Evolutionary conservation across 2,888 invertebrate species (phyloP), one percentile per base, ranked within the genome.

Genomic region (Eustalomyia histrio): DNA sequence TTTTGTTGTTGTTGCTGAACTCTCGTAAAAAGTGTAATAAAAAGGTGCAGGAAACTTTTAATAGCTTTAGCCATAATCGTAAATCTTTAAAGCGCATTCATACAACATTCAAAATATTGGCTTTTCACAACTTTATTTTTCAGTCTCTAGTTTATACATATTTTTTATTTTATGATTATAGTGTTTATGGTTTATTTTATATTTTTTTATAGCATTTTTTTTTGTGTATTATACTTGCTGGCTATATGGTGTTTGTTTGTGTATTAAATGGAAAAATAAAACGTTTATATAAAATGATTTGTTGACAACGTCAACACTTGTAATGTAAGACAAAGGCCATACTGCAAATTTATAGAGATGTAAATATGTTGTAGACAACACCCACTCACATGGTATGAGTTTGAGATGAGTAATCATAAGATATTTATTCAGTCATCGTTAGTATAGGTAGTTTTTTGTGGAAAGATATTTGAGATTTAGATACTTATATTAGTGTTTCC

Each of bases 61-160:
- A 88, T 88, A 88, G 88, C 87, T 89, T 85, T 84, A 84, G 85
- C 87, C 87, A 88, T 88, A 88, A 88, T 88, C 88, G 88, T 88
- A 88, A 88, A 88, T 88, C 88, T 88, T 88, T 85, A 87, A 85
- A 85, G 87, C 87, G 86, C 83, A 82, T 81, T 73, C 79, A 79
- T 58, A 73, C 76, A 82, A 74, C 75, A 80, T 83, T 82, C 68
- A 80, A 78, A 81, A 81, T 74, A 75, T 83, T 82, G 79, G 69
- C 60, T 79, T 73, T 82, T 79, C 83, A 83, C 83, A 83, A 83
- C 82, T 83, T 80, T 67, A 83, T 83, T 82, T 14, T 47, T 57
- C 47, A 53, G 55, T 53, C 68, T 50, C 55, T 72, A 72, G 71
- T 63, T 72, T 63, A 64, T 55, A 57, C n/a, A n/a, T n/a, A n/a